Evolutionary conservation across 1,140 invertebrate genomes (phyloP).

Genomic region (Mactra quadrangularis): DNA sequence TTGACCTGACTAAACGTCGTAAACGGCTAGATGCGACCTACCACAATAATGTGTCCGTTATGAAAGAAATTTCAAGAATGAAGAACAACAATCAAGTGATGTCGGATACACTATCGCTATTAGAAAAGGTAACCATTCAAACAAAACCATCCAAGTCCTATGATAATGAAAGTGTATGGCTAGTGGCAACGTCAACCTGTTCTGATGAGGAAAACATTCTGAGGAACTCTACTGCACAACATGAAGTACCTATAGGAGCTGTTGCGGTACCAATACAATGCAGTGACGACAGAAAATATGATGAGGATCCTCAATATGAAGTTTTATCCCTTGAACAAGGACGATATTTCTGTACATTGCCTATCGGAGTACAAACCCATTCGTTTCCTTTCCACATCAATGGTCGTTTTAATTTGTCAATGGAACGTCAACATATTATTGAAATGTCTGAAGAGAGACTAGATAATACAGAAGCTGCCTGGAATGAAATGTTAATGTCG

Average conservation of each 20-base stretch:
- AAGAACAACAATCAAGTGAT: not conserved
- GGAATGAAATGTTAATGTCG: slow-evolving; percentile 19
- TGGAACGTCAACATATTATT: not conserved
- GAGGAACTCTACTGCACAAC: not conserved
- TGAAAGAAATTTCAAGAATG: not conserved
- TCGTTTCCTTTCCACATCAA: slow-evolving; percentile 15
- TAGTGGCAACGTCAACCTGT: slow-evolving; percentile 3
- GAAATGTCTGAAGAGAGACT: not conserved
- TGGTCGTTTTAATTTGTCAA: not conserved
- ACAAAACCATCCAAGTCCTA: not conserved
- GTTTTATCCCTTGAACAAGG: not conserved
- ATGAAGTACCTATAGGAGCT: not conserved
- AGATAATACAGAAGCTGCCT: not conserved
- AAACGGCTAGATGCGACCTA: not conserved
- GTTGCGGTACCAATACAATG: slow-evolving; percentile 4
- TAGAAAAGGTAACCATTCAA: slow-evolving; percentile 5
- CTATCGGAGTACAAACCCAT: not conserved
- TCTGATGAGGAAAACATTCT: not conserved
- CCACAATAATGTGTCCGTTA: not conserved
- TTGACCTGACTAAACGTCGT: slow-evolving; percentile 20
- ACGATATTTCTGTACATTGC: not conserved
- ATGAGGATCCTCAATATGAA: not conserved
- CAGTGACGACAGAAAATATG: too few relatives aligned
- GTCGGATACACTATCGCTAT: not conserved
- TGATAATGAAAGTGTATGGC: not conserved